Conservation (phyloP, 2,888 invertebrate species). For the Scotopteryx bipunctaria region DNA sequence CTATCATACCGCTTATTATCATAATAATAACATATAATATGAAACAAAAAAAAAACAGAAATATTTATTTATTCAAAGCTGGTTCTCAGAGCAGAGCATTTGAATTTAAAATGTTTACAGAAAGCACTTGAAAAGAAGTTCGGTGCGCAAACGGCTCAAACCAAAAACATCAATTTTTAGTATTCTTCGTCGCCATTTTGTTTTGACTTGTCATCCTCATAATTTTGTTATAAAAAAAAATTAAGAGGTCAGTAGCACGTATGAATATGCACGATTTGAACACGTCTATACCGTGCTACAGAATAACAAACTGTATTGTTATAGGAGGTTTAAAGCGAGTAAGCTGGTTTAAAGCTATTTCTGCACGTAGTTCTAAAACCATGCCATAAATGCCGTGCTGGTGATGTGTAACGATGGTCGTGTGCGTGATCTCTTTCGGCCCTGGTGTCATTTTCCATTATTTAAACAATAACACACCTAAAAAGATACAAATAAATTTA, state of each 20-base stretch:
- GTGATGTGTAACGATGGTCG: constrained; percentile 60
- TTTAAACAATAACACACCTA: constrained; percentile 66
- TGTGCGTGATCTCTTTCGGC: constrained; percentile 77
- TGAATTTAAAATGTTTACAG: too few relatives aligned
- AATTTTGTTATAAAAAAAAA: not conserved
- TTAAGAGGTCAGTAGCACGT: not conserved
- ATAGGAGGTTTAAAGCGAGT: constrained; percentile 45
- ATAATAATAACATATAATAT: too few relatives aligned
- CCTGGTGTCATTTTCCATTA: constrained; percentile 76
- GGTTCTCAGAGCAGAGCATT: too few relatives aligned
- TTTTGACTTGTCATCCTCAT: too few relatives aligned
- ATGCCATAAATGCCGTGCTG: constrained; percentile 64
- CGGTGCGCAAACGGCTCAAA: too few relatives aligned
- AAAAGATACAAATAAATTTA: constrained; percentile 54
- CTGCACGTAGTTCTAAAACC: constrained; percentile 37
- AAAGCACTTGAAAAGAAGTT: too few relatives aligned
- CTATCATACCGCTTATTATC: too few relatives aligned
- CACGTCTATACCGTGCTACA: not conserved
- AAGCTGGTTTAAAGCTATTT: constrained; percentile 42
- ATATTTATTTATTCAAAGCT: too few relatives aligned
- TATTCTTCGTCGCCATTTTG: too few relatives aligned
- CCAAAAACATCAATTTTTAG: too few relatives aligned
- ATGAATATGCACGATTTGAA: not conserved
- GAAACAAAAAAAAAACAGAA: too few relatives aligned
- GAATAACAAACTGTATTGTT: constrained; percentile 9